Base-by-base conservation (phyloP, 2,888 invertebrate species). In the Amphiduros pacificus region DNA sequence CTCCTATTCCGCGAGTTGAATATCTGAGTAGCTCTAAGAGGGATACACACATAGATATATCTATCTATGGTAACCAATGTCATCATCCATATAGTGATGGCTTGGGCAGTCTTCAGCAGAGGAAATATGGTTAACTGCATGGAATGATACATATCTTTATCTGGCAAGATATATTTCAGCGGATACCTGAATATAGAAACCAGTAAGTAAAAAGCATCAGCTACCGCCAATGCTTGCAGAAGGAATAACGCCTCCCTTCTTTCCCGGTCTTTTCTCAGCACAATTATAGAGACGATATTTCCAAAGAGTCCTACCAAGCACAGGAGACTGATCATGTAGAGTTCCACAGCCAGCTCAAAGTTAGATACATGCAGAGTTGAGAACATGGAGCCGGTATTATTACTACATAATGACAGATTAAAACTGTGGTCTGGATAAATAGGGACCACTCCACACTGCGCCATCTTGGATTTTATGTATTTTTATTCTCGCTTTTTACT, bases 61-160 rank as follows among this genome's bases (percentile, higher is more conserved):
- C 70, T 52, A 54, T 70, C 70, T 20, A 66, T 51, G 26, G 70
- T 70, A 3, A 70, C 68, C 29, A 66, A 48, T 4, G 66, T 63
- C 53, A 70, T 63, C 65, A 68, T 64, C 63, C 67, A 69, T 32
- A 69, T 69, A n/a, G 63, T 56, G 20, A 66, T 57, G 22, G 68
- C 61, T 54, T 70, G 70, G 27, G 62, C 55, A 9, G 65, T 66
- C 48, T 65, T 69, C 41, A 66, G 58, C 32, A 66, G 58, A 2
- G 70, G 68, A 26, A 57, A 66, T 20, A 66, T 61, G 31, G 51
- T 24, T 11, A 59, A 62, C 63, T 69, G 70, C 55, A 60, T 66
- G 20, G 40, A 20, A 1, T 36, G 24, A 57, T 59, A 61, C 20
- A 41, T 50, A 20, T 31, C n/a, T 27, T 24, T 31, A 14, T 55